phyloP scores from a whole-genome alignment of 2,113 vertebrate species.

The Eonycteris spelaea region DNA sequence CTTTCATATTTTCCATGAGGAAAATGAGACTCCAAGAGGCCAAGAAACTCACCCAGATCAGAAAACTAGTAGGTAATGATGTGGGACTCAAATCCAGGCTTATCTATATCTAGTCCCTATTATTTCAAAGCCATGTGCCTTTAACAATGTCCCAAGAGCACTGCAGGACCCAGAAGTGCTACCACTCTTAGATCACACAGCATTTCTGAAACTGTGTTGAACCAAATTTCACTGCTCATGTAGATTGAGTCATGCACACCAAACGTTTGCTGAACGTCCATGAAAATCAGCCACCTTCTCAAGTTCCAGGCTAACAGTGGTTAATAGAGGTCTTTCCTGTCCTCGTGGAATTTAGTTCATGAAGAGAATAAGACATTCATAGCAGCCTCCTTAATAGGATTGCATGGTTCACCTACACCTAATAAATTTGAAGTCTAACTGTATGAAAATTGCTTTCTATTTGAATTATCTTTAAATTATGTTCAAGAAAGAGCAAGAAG shows the following conservation, averaged over 20 bases:
- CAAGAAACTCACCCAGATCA: neutral
- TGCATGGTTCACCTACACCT: neutral
- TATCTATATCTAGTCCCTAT: neutral
- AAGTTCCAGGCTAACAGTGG: neutral
- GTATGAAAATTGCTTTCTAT: conserved; percentile 20
- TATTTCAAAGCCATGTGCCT: neutral
- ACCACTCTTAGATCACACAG: neutral
- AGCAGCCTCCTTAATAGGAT: neutral
- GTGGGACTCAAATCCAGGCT: neutral
- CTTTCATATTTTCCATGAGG: neutral
- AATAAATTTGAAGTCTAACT: neutral
- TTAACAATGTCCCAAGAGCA: neutral
- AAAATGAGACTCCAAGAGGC: neutral
- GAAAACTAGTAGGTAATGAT: neutral
- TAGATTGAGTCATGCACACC: neutral
- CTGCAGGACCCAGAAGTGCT: neutral
- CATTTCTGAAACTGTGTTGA: neutral
- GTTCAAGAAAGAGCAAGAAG: neutral
- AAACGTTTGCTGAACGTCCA: neutral
- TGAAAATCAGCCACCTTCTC: neutral
- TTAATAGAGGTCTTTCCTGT: neutral
- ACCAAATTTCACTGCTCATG: neutral
- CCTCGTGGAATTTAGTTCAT: neutral
- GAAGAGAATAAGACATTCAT: neutral
- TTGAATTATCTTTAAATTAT: conserved; percentile 47